Conservation (phyloP, 2,888 invertebrate genomes). For the Caenorhabditis drosophilae region DNA sequence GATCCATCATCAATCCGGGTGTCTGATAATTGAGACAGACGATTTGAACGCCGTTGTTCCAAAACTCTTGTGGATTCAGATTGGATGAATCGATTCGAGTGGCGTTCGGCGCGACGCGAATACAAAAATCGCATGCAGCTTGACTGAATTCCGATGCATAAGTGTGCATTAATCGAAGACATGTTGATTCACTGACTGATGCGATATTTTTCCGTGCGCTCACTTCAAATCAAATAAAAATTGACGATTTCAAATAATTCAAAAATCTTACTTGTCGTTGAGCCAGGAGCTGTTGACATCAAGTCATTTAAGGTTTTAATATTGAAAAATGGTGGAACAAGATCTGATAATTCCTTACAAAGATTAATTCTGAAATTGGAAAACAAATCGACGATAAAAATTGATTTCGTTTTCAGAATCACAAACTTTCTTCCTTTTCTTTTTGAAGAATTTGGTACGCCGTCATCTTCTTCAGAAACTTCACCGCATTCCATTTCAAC, state of each 20-base stretch:
- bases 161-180: conserved; percentile 68
- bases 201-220: conserved; percentile 49
- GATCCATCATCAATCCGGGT: conserved; percentile 75
- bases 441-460: conserved; percentile 65
- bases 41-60: conserved; percentile 75
- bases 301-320: conserved; percentile 63
- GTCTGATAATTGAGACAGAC: conserved; percentile 76
- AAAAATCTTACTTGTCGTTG: conserved; percentile 36
- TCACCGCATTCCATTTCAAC: conserved; percentile 69
- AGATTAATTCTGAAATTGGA: conserved; percentile 52
- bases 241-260: not conserved
- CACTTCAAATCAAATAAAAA: conserved; percentile 39
- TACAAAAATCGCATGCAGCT: conserved; percentile 67
- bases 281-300: conserved; percentile 47
- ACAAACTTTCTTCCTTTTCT: conserved; percentile 15
- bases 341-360: conserved; percentile 72
- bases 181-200: conserved; percentile 63
- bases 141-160: conserved; percentile 71
- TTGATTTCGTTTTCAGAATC: too few species aligned
- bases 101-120: conserved; percentile 72
- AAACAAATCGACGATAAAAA: too few species aligned
- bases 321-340: conserved; percentile 69
- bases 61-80: conserved; percentile 74
- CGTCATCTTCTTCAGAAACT: conserved; percentile 74
- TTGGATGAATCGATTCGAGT: conserved; percentile 74